Conservation (phyloP, 1,140 invertebrate genomes). For the Drepana arcuata region DNA sequence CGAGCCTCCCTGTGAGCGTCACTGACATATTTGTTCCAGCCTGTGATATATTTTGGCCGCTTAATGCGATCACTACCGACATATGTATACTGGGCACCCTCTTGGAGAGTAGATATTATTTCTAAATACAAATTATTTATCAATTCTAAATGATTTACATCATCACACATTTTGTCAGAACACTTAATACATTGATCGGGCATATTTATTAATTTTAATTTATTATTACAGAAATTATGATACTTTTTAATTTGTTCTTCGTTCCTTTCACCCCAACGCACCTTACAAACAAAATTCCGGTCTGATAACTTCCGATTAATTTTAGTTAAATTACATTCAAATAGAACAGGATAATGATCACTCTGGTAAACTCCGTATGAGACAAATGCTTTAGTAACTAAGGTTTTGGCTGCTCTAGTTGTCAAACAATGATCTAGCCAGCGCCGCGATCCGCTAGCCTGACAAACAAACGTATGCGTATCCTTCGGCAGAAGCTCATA, state of each 20-base stretch:
- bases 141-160: background rate
- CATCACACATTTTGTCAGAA: background rate
- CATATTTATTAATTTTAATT: background rate
- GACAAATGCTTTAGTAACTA: slow-evolving; percentile 1
- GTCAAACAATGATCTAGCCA: slow-evolving; percentile 15
- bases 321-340: slow-evolving; percentile 3
- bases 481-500: slow-evolving; percentile 6
- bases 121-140: background rate
- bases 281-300: too few relatives aligned
- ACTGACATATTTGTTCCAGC: slow-evolving; percentile 1
- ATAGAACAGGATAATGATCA: slow-evolving; percentile 13
- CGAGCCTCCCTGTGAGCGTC: slow-evolving; percentile 3
- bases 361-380: slow-evolving; percentile 7
- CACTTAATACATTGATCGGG: background rate
- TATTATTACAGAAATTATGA: too few relatives aligned
- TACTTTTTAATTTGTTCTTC: too few relatives aligned
- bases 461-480: slow-evolving; percentile 10
- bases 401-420: slow-evolving; percentile 1
- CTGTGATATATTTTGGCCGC: background rate
- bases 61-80: background rate
- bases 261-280: too few relatives aligned
- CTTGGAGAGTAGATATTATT: background rate
- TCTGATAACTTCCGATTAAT: too few relatives aligned
- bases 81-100: background rate
- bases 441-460: slow-evolving; percentile 4